Conservation (phyloP, 2,797 vertebrate species). For the Sphenopsis melanotis region DNA sequence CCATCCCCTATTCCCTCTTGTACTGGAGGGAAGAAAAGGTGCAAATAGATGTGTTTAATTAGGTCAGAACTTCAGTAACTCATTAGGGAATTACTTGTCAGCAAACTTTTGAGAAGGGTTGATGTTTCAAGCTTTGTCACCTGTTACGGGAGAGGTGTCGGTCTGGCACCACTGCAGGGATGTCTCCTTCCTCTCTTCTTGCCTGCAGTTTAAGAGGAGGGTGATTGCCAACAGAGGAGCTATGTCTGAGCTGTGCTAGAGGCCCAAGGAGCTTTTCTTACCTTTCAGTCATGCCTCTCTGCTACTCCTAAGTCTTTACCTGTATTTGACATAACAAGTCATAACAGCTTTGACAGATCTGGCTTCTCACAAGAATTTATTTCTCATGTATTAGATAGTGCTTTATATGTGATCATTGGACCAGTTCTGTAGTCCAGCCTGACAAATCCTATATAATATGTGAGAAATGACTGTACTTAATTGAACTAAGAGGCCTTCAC, state of each 20-base stretch:
- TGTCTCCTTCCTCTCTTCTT: neutral
- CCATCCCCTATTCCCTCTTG: neutral
- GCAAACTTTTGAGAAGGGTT: neutral
- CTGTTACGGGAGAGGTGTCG: neutral
- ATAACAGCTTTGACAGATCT: neutral
- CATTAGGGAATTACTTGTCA: neutral
- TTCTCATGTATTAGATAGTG: neutral
- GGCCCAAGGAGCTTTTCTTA: neutral
- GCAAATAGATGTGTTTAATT: neutral
- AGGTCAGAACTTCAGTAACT: neutral
- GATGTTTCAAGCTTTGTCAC: neutral
- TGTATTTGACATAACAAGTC: neutral
- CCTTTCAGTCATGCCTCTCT: neutral
- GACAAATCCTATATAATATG: constrained; percentile 1
- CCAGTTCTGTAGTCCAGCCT: neutral
- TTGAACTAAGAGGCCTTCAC: constrained; percentile 43
- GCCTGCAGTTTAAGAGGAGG: neutral
- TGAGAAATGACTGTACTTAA: constrained; percentile 19
- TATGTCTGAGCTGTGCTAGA: neutral
- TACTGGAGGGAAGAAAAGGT: neutral
- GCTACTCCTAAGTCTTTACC: neutral
- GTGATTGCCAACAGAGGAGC: neutral
- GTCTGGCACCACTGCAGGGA: neutral
- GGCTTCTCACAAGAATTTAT: neutral
- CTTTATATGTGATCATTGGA: neutral